Percentiles rank a stretch among this genome's conserved stretches.
Evolutionary conservation across 2,113 vertebrate genomes (phyloP).

Genomic region (Panthera leo): DNA sequence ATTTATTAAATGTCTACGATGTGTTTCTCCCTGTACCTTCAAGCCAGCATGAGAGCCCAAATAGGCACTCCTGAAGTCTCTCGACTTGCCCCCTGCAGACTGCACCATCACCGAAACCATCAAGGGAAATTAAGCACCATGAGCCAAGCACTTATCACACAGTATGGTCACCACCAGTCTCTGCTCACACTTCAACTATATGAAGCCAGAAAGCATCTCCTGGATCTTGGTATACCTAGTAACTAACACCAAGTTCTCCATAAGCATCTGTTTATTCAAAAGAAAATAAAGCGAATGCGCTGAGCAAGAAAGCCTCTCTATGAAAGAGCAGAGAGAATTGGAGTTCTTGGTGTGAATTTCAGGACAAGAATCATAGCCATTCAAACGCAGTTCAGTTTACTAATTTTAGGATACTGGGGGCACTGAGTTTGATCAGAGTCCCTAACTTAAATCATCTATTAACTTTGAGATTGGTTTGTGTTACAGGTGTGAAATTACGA

Average conservation of each 20-base stretch:
- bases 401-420: background rate
- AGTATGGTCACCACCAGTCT: background rate
- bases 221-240: background rate
- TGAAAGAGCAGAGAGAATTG: background rate
- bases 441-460: background rate
- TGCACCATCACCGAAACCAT: too few relatives aligned
- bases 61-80: background rate
- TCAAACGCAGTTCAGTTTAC: slow-evolving; percentile 10
- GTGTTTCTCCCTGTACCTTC: background rate
- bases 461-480: background rate
- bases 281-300: background rate
- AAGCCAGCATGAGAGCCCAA: background rate
- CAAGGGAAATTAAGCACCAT: background rate
- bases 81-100: background rate
- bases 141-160: background rate
- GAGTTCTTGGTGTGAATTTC: background rate
- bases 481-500: background rate
- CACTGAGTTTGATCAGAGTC: background rate
- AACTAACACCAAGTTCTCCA: background rate
- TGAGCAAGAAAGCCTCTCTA: background rate
- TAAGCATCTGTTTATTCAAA: background rate
- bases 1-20: background rate
- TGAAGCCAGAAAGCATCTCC: background rate
- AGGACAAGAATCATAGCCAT: background rate
- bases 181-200: background rate